These are phyloP conservation scores for Istiophorus platypterus DNA, from an alignment of 2,113 vertebrate species.

Conservation along the genomic window DNA sequence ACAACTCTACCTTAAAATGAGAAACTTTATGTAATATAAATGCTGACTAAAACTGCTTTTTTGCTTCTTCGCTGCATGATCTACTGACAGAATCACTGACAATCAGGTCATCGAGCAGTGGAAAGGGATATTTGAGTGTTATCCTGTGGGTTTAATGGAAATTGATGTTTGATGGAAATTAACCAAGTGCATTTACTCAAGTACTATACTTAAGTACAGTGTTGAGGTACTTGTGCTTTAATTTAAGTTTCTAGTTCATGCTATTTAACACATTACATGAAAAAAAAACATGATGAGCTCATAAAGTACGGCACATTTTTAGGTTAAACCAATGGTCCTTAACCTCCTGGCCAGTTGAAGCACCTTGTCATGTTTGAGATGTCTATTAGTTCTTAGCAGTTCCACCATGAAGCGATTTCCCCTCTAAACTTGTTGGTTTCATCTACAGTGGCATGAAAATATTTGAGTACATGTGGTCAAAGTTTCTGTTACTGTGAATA, in stretches of 20 bases:
- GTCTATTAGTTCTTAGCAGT: neutral
- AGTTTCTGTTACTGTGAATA: no score
- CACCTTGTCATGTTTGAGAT: neutral
- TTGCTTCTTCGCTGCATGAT: neutral
- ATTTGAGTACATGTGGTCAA: neutral
- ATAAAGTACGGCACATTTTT: neutral
- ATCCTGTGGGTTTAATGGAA: neutral
- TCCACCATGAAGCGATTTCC: neutral
- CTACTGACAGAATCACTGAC: neutral
- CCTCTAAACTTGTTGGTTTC: neutral
- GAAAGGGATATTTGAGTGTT: neutral
- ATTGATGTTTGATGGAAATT: neutral
- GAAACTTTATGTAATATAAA: slow-evolving; percentile 40
- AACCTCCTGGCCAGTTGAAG: neutral
- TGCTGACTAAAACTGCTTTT: neutral
- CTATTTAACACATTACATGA: no score
- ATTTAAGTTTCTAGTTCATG: no score
- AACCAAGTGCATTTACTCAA: neutral
- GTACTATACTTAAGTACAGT: neutral
- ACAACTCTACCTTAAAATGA: slow-evolving; percentile 14
- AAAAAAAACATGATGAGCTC: neutral
- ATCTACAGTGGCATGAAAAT: neutral
- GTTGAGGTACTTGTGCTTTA: neutral
- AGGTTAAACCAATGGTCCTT: neutral
- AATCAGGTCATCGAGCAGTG: neutral